Base-by-base conservation (phyloP, 2,888 invertebrate species). In the Drosophila suboccidentalis region DNA sequence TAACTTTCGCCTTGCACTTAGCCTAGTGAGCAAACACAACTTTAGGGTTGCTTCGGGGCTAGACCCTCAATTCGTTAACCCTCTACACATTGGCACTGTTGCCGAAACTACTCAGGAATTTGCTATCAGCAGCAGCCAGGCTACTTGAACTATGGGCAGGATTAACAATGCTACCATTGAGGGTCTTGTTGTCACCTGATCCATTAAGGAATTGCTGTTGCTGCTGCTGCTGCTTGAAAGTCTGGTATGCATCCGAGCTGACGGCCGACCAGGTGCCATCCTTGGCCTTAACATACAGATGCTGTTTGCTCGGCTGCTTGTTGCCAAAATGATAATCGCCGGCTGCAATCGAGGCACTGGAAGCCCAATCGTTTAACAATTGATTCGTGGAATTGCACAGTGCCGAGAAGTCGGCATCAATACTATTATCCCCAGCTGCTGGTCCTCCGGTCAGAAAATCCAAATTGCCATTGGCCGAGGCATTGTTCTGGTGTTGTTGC, bases 81-180 rank as follows among this genome's bases (percentile, higher is more conserved):
- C 15, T 64, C 83, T 91, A 92, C 80, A 93, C 93, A 80, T 92
- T 92, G 87, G 93, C 92, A 80, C 91, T 90, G 87, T 90, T 87
- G 53, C 93, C 92, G 78, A 92, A 92, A 86, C 93, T 93, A 89
- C 91, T 93, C 81, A 93, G 91, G 90, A 92, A 92, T 87, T 92
- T 93, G 77, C 90, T 92, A 73, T 89, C 90, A 67, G 66, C 69
- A 71, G 90, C 69, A 70, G 90, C 90, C 71, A 87, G 71, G 69
- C 82, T 88, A 71, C 61, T 90, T 39, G 85, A 71, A 78, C 89
- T 90, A 76, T 78, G 78, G 47, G 73, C 71, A 39, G 75, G 78
- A 49, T 74, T 64, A 10, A 67, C 54, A 39, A 47, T 15, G 43
- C 60, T 58, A 60, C 49, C 54, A 55, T 61, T 47, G 73, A 69